Evolutionary conservation across 2,797 vertebrate species (phyloP).

Genomic region (Sebastes ruberrimus): DNA sequence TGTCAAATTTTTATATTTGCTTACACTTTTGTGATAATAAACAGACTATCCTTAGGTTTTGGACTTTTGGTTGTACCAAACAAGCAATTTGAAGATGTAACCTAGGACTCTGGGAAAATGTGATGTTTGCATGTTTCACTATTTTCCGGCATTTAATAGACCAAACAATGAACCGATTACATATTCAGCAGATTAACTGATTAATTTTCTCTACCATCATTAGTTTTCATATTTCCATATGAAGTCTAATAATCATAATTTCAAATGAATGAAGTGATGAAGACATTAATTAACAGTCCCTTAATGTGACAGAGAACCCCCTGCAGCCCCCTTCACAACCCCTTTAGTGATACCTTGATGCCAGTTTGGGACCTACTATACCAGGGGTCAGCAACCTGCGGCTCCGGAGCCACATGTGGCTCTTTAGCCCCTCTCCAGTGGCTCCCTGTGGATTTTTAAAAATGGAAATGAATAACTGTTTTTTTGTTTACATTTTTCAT

Average conservation of each 20-base stretch:
- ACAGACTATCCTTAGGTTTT: neutral
- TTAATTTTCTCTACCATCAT: no score
- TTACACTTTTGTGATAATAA: neutral
- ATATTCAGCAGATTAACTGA: neutral
- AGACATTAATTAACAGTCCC: neutral
- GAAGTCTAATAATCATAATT: neutral
- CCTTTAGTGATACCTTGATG: neutral
- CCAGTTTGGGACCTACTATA: neutral
- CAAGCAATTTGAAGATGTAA: neutral
- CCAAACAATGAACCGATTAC: neutral
- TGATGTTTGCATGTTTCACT: neutral
- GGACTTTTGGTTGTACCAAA: neutral
- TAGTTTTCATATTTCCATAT: neutral
- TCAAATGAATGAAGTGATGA: neutral
- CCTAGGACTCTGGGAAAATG: neutral
- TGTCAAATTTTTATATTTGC: fast-evolving
- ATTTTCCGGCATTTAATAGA: neutral
- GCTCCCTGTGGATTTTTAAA: no score
- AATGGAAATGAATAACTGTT: no score
- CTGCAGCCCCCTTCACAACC: neutral
- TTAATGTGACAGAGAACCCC: neutral
- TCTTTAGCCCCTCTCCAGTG: no score
- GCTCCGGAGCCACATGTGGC: no score
- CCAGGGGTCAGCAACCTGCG: no score
- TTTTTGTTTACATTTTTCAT: no score